phyloP scores from a whole-genome alignment of 2,113 vertebrate species.

The Blennius ocellaris region DNA sequence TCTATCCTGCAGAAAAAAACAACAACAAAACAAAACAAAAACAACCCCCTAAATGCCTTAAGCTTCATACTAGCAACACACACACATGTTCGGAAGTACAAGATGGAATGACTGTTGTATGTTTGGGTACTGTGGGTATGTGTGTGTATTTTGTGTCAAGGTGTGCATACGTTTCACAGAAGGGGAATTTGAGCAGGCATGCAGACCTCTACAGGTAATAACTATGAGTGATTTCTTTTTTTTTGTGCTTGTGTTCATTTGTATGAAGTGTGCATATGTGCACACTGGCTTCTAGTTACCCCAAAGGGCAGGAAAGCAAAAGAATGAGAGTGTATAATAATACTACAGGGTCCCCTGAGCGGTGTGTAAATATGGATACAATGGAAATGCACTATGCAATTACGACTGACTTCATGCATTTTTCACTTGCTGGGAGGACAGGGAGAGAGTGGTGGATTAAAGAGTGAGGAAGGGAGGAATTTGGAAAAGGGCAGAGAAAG shows the following conservation, averaged over 20 bases:
- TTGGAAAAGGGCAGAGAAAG: slow-evolving; percentile 19
- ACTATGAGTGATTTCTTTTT: slow-evolving; percentile 2
- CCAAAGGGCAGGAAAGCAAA: slow-evolving; percentile 59
- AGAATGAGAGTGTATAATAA: slow-evolving; percentile 65
- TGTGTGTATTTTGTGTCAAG: slow-evolving; percentile 33
- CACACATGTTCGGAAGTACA: too few species aligned
- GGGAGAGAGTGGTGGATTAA: slow-evolving; percentile 34
- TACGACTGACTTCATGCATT: slow-evolving; percentile 75
- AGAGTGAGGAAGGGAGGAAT: slow-evolving; percentile 24
- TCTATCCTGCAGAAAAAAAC: too few species aligned
- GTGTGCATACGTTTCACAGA: slow-evolving; percentile 18
- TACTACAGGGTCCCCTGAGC: slow-evolving; percentile 62
- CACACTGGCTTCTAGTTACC: slow-evolving; percentile 37
- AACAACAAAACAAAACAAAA: too few species aligned
- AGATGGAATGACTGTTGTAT: too few species aligned
- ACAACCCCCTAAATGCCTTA: too few species aligned
- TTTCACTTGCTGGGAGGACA: slow-evolving; percentile 65
- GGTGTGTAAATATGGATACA: slow-evolving; percentile 78
- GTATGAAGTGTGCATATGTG: slow-evolving; percentile 34
- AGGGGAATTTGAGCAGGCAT: slow-evolving; percentile 21
- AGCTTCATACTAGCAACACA: too few species aligned
- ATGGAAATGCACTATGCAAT: slow-evolving; percentile 75
- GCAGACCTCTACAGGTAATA: slow-evolving; percentile 32
- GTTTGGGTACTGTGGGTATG: neutral
- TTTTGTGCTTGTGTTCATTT: slow-evolving; percentile 10